Evolutionary conservation across 2,113 vertebrate species (phyloP).

Genomic region (Syngnathus scovelli): DNA sequence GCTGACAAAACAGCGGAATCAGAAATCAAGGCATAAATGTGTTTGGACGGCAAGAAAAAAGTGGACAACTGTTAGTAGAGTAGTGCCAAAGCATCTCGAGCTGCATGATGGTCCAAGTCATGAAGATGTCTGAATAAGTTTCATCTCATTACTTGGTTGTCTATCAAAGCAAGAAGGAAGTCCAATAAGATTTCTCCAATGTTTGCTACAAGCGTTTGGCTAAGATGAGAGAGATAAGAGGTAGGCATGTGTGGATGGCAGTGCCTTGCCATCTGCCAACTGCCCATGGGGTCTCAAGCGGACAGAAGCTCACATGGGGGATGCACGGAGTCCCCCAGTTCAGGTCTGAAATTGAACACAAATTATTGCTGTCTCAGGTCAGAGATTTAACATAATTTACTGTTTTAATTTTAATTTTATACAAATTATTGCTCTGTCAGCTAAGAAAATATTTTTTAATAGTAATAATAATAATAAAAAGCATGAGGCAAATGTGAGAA

Average conservation of each 20-base stretch:
- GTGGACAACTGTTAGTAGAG: background rate
- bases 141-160: background rate
- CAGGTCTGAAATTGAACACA: conserved; percentile 14
- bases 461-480: background rate
- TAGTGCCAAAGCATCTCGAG: background rate
- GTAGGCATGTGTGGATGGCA: conserved; percentile 64
- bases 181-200: conserved; percentile 17
- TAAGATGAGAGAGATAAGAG: conserved; percentile 55
- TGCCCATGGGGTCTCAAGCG: conserved; percentile 63
- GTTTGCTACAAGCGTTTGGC: conserved; percentile 57
- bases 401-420: too few relatives aligned
- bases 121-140: background rate
- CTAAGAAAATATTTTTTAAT: too few relatives aligned
- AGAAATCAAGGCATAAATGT: background rate
- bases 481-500: conserved; percentile 39
- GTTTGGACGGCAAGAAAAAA: background rate
- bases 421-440: too few relatives aligned
- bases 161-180: too few relatives aligned
- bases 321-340: conserved; percentile 43
- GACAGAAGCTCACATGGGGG: conserved; percentile 61
- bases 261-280: conserved; percentile 62
- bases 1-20: background rate
- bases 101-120: background rate
- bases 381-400: background rate
- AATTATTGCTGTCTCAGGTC: conserved; percentile 14